Conservation (phyloP, 2,113 vertebrate genomes). For the Lophura nycthemera region DNA sequence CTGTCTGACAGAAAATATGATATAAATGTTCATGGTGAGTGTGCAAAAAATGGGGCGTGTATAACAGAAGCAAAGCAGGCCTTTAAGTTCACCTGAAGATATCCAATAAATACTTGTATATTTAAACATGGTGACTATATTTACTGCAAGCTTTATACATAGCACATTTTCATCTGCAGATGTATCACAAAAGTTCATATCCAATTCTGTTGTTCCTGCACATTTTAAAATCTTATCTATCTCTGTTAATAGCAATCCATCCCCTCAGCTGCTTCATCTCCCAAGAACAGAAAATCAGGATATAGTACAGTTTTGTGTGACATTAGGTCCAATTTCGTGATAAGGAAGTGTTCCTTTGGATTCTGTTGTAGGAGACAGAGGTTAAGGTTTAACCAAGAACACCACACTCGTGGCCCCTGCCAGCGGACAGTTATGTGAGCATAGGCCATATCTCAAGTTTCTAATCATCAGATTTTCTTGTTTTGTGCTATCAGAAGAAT, state of each 20-base stretch:
- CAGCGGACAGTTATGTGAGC: not conserved
- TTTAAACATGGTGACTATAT: not conserved
- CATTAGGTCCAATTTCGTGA: accelerated
- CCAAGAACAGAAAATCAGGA: accelerated
- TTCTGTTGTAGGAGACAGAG: accelerated
- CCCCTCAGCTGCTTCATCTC: not conserved
- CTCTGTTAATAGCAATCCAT: not conserved
- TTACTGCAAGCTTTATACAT: not conserved
- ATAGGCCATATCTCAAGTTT: not conserved
- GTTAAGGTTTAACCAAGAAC: not conserved
- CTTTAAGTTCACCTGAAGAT: not conserved
- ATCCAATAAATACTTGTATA: not conserved
- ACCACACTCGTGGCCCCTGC: not conserved
- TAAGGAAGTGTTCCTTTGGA: not conserved
- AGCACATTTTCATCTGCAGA: not conserved
- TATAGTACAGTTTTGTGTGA: accelerated
- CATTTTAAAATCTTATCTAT: not conserved
- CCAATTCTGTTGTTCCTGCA: not conserved
- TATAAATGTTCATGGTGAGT: constrained; percentile 90
- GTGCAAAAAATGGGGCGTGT: not conserved
- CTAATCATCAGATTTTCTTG: not conserved
- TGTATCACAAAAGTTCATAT: not conserved
- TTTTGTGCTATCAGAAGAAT: not conserved
- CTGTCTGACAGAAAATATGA: constrained; percentile 90
- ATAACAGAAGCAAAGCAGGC: not conserved